Conservation (phyloP, 2,797 vertebrate genomes). For the Danionella dracula region DNA sequence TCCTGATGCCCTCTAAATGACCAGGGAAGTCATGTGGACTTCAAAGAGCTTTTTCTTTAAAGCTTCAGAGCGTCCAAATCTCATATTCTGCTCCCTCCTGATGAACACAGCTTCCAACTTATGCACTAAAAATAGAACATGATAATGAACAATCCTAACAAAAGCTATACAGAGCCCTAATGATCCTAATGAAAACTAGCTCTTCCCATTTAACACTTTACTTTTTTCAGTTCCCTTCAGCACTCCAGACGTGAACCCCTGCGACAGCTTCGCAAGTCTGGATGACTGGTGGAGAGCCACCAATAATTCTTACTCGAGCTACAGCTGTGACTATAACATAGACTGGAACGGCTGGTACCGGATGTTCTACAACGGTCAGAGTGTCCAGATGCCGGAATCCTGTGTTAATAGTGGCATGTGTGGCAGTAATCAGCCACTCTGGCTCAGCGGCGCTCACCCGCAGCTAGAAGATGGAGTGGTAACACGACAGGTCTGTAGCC, state of each 20-base stretch:
- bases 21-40: too few relatives aligned
- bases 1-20: too few relatives aligned
- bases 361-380: background rate
- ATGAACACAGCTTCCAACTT: too few relatives aligned
- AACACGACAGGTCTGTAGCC: background rate
- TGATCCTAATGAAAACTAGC: too few relatives aligned
- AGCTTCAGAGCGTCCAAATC: too few relatives aligned
- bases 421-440: background rate
- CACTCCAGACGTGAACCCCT: background rate
- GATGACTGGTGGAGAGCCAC: background rate
- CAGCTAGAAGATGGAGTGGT: conserved; percentile 15
- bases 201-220: too few relatives aligned
- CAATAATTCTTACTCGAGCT: background rate
- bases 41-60: too few relatives aligned
- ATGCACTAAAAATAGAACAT: too few relatives aligned
- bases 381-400: conserved; percentile 12
- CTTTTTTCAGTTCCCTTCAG: background rate
- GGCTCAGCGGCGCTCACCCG: background rate
- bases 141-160: too few relatives aligned
- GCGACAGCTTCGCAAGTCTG: background rate
- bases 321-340: background rate
- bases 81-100: too few relatives aligned
- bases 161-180: too few relatives aligned
- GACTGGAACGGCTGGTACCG: conserved; percentile 31
- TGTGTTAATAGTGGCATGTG: background rate